Percentiles rank a stretch among this genome's conserved stretches.
Evolutionary conservation across 2,113 vertebrate genomes (phyloP).

Genomic region (Neolamprologus falcicula): DNA sequence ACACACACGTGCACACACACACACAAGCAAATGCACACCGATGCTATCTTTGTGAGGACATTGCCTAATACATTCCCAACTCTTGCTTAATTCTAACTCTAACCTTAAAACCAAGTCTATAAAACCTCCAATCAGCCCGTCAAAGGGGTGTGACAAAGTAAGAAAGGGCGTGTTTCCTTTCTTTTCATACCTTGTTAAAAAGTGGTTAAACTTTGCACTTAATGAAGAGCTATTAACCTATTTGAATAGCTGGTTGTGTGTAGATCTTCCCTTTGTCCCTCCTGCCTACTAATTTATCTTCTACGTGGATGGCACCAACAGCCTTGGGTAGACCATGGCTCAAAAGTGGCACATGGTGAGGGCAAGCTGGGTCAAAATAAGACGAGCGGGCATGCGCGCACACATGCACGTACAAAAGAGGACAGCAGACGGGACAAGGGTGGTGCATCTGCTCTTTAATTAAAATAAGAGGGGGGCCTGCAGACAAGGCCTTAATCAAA

Average conservation of each 20-base stretch:
- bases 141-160: not conserved
- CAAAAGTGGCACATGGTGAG: conserved; percentile 44
- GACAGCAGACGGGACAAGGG: conserved; percentile 42
- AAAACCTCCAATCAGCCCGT: not conserved
- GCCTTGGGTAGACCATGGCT: conserved; percentile 28
- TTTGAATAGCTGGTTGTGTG: not conserved
- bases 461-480: conserved; percentile 50
- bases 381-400: not conserved
- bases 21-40: not conserved
- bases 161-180: not conserved
- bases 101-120: not conserved
- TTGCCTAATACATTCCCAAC: not conserved
- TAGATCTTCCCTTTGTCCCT: not conserved
- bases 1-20: not conserved
- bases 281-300: conserved; percentile 7
- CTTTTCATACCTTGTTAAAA: not conserved
- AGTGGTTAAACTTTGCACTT: not conserved
- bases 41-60: not conserved
- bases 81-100: not conserved
- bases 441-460: conserved; percentile 62
- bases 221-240: not conserved
- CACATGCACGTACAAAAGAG: conserved; percentile 15
- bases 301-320: not conserved
- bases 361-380: conserved; percentile 20
- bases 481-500: conserved; percentile 40